Percentiles rank a stretch among this genome's conserved stretches.
Evolutionary conservation across 1,140 invertebrate species (phyloP).

Genomic region (Apis florea): DNA sequence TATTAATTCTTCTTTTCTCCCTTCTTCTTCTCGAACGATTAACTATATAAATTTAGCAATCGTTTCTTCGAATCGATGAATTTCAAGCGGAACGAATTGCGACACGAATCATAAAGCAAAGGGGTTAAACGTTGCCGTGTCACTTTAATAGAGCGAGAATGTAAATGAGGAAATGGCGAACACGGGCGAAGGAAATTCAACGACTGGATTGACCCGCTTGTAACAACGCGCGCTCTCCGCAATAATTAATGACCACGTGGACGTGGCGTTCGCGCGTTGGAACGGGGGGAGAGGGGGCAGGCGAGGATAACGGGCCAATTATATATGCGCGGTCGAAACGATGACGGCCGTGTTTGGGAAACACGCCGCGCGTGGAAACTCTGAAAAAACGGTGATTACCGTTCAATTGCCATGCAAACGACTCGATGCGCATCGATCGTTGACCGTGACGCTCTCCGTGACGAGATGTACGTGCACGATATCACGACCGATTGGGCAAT

Average conservation of each 20-base stretch:
- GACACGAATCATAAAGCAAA: background rate
- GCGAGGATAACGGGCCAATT: constrained; percentile 4
- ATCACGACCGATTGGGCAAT: constrained; percentile 56
- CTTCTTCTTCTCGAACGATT: too few relatives aligned
- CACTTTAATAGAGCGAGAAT: background rate
- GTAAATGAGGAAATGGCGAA: background rate
- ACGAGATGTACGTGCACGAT: constrained; percentile 66
- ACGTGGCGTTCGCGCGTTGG: background rate
- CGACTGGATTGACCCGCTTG: background rate
- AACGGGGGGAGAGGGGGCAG: too few relatives aligned
- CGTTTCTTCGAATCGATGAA: too few relatives aligned
- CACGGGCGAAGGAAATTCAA: background rate
- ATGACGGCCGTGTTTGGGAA: constrained; percentile 19
- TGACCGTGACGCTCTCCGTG: constrained; percentile 32
- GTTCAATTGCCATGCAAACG: constrained; percentile 59
- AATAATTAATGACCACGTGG: background rate
- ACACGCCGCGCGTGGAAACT: constrained; percentile 6
- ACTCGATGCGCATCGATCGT: constrained; percentile 50
- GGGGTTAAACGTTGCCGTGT: too few relatives aligned
- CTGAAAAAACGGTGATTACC: constrained; percentile 41
- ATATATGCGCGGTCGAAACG: background rate
- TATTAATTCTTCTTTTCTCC: too few relatives aligned
- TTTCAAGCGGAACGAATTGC: too few relatives aligned
- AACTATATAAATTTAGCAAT: too few relatives aligned
- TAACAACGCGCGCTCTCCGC: background rate